Evolutionary conservation across 2,888 invertebrate species (phyloP).

Genomic region (Megaustenia siamemsis): DNA sequence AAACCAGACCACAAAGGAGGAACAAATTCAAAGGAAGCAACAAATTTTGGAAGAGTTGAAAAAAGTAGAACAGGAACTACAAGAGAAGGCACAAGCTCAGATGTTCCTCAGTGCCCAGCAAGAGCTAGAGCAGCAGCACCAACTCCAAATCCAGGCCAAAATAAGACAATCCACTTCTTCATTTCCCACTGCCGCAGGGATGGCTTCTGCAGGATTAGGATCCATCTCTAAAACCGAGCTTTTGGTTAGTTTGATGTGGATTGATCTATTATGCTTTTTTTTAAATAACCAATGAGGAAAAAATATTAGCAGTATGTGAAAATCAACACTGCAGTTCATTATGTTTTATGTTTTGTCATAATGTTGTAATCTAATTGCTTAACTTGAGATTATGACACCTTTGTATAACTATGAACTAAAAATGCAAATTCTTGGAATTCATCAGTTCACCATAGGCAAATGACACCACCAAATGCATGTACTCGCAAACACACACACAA

Average conservation of each 20-base stretch:
- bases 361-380: too few species aligned
- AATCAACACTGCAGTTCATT: too few species aligned
- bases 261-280: not conserved
- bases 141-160: not conserved
- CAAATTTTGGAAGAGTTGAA: slow-evolving; percentile 85
- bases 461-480: too few species aligned
- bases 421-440: too few species aligned
- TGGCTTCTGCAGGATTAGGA: slow-evolving; percentile 27
- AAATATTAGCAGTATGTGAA: too few species aligned
- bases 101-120: slow-evolving; percentile 74
- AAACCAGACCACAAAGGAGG: slow-evolving; percentile 79
- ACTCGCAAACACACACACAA: too few species aligned
- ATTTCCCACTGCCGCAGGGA: slow-evolving; percentile 5
- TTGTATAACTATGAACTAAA: too few species aligned
- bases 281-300: too few species aligned
- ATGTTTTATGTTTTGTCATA: too few species aligned
- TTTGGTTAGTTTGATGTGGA: not conserved
- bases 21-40: slow-evolving; percentile 86
- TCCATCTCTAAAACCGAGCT: slow-evolving; percentile 27
- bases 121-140: slow-evolving; percentile 69
- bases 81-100: slow-evolving; percentile 82
- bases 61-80: slow-evolving; percentile 86
- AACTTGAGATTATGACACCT: too few species aligned
- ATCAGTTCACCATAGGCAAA: too few species aligned
- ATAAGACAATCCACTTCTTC: slow-evolving; percentile 13